Evolutionary conservation across 37 sponge, comb jelly and placozoan species (phyloP).

Genomic region (Oscarella lobularis): DNA sequence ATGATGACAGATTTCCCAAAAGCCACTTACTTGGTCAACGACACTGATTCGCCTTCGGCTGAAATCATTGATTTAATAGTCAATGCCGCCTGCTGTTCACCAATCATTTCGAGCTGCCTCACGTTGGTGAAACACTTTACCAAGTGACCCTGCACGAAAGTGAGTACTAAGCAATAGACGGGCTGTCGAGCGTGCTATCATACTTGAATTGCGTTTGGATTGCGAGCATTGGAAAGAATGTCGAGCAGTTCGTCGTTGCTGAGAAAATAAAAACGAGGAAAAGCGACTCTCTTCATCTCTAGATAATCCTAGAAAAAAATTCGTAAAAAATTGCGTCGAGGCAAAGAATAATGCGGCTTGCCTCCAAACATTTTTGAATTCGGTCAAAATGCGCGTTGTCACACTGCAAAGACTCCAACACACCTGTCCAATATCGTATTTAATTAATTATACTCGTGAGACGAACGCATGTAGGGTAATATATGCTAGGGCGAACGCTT

Average conservation of each 20-base stretch:
- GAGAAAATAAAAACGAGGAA: constrained; percentile 63
- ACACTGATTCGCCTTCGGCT: constrained; percentile 44
- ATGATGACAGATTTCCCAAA: neutral
- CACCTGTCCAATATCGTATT: too few species aligned
- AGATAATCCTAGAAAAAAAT: constrained; percentile 35
- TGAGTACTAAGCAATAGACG: neutral
- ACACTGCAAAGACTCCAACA: constrained; percentile 47
- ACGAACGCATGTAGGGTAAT: too few species aligned
- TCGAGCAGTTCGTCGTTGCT: constrained; percentile 54
- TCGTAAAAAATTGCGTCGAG: neutral
- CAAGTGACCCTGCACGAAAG: constrained; percentile 28
- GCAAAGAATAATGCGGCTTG: neutral
- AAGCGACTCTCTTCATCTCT: constrained; percentile 46
- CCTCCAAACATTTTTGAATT: constrained; percentile 54
- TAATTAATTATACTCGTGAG: too few species aligned
- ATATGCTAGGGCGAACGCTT: too few species aligned
- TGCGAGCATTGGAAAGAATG: constrained; percentile 43
- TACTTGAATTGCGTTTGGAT: constrained; percentile 39
- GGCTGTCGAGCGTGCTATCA: neutral
- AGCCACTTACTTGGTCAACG: constrained; percentile 26
- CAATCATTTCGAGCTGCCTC: constrained; percentile 27
- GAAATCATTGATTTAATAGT: constrained; percentile 44
- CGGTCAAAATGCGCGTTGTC: constrained; percentile 48
- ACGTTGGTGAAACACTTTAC: constrained; percentile 48
- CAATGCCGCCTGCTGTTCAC: constrained; percentile 12